Evolutionary conservation across 2,888 invertebrate genomes (phyloP), one percentile per base, ranked within the genome.

Genomic region (Drosophila koepferae): DNA sequence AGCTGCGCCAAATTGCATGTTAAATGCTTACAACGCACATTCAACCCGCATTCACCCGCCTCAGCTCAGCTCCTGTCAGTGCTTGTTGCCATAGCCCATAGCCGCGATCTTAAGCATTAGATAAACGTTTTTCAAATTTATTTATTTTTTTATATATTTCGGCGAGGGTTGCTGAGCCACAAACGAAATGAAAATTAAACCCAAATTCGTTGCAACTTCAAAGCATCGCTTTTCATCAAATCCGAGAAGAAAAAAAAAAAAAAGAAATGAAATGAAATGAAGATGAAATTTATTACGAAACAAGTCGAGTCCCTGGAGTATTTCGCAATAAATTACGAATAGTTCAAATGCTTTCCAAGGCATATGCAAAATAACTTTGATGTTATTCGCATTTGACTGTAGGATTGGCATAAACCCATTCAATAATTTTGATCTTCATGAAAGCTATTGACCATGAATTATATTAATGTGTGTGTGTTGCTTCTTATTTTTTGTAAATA

Each of bases 1-100:
- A 89, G 84, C 87, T 84, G 84, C 89, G 84, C 65, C 73, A 89
- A 89, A 89, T 84, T 84, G 83, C 89, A 88, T 84, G 84, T 83
- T 88, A 84, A 88, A 83, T 81, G 86, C 74, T 72, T 75, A 72
- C 63, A 61, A 43, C 60, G 40, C 46, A 48, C 36, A 20, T 34
- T 31, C 31, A 20, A n/a, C 23, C 40, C 23, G 1, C 16, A 1
- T 7, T 12, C 34, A n/a, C 14, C 49, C 41, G 16, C 14, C n/a
- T n/a, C 40, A 49, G 43, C 36, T 3, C n/a, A 8, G 16, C 41
- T 12, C 4, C 51, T 31, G 18, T 34, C 51, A 49, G 23, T 8
- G 40, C 41, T 59, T 23, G 44, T 60, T 53, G 23, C 43, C 14
- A 65, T 48, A 65, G 38, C 28, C 55, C 77, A 63, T 41, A 38